Conservation (phyloP, 2,113 vertebrate genomes). For the Rhipidura dahli region DNA sequence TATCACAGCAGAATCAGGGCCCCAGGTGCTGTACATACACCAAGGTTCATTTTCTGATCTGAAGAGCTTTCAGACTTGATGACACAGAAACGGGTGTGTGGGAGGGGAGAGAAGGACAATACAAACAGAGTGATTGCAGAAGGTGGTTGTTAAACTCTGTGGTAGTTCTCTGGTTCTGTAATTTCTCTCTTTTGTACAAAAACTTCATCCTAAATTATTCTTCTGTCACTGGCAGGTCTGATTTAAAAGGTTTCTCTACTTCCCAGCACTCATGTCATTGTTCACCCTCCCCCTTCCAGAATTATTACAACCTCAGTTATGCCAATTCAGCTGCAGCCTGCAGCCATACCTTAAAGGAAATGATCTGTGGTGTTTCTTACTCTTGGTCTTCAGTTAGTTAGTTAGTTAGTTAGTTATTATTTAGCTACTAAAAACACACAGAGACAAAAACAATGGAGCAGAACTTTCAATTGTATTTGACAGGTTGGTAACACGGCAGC, state of each 20-base stretch:
- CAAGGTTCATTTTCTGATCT: constrained; percentile 46
- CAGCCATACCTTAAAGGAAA: background rate
- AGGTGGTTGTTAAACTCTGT: constrained; percentile 27
- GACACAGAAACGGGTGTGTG: background rate
- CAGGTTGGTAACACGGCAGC: background rate
- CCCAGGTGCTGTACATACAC: constrained; percentile 24
- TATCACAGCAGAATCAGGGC: constrained; percentile 39
- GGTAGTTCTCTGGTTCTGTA: background rate
- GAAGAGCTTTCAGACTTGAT: constrained; percentile 51
- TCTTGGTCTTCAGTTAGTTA: background rate
- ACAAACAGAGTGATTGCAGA: constrained; percentile 28
- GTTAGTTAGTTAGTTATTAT: background rate
- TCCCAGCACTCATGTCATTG: background rate
- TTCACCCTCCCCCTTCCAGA: background rate
- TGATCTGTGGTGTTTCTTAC: background rate
- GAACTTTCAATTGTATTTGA: background rate
- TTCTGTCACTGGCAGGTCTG: constrained; percentile 5
- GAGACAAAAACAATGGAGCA: background rate
- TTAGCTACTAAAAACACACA: background rate
- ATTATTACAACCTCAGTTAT: background rate
- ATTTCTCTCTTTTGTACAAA: constrained; percentile 28
- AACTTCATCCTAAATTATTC: constrained; percentile 32
- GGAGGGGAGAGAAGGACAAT: constrained; percentile 36
- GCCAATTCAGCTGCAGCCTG: background rate
- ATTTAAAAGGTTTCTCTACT: constrained; percentile 34